Conservation (phyloP, 2,888 invertebrate species). For the Campoletis raptor region DNA sequence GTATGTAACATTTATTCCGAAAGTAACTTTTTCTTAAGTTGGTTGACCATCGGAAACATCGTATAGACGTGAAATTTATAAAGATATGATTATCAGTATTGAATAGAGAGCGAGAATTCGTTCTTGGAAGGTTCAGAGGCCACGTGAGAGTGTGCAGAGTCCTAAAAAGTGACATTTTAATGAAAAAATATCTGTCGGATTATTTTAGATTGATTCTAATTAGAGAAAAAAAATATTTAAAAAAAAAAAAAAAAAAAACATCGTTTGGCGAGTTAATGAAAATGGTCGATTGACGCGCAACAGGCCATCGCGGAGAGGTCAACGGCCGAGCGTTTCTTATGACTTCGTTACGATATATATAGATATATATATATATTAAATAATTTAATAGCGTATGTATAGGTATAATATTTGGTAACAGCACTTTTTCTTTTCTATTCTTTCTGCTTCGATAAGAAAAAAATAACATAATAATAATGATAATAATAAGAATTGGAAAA, state of each 20-base stretch:
- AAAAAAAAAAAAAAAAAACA: too few relatives aligned
- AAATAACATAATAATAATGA: background rate
- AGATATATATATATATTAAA: constrained; percentile 9
- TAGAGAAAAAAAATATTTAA: background rate
- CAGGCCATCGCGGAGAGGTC: constrained; percentile 8
- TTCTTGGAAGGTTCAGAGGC: background rate
- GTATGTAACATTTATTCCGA: background rate
- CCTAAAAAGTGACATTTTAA: background rate
- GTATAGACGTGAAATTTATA: background rate
- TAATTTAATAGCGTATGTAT: background rate
- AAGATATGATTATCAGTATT: background rate
- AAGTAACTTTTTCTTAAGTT: background rate
- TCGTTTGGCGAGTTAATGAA: background rate
- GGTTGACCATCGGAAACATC: background rate
- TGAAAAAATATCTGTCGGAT: background rate
- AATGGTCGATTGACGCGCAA: background rate
- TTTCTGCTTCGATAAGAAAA: background rate
- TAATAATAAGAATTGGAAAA: too few relatives aligned
- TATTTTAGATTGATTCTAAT: background rate
- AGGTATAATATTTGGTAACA: constrained; percentile 23
- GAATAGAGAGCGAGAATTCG: background rate
- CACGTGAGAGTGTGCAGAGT: background rate
- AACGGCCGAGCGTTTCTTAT: background rate
- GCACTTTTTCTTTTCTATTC: background rate
- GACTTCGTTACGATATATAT: constrained; percentile 20